phyloP scores from a whole-genome alignment of 2,888 invertebrate genomes.

The Morinoia aosen region DNA sequence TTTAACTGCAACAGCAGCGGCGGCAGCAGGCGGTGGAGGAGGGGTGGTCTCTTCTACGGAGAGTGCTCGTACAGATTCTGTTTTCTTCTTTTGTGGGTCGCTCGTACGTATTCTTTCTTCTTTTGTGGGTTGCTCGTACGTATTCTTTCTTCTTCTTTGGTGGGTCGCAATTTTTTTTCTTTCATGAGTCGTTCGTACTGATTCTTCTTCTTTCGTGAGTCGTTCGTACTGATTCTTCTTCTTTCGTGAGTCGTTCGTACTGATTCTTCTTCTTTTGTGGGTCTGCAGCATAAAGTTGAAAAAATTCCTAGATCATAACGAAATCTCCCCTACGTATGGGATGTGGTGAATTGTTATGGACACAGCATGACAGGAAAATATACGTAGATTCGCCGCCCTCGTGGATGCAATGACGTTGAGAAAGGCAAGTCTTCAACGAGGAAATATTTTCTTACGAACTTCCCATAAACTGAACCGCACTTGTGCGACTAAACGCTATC shows the following conservation, averaged over 20 bases:
- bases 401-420: too few relatives aligned
- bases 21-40: not conserved
- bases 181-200: not conserved
- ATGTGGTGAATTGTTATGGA: too few relatives aligned
- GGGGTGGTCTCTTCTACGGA: not conserved
- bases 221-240: not conserved
- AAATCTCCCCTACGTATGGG: not conserved
- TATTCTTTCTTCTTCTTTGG: too few relatives aligned
- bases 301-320: not conserved
- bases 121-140: not conserved
- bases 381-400: too few relatives aligned
- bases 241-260: too few relatives aligned
- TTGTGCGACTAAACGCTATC: too few relatives aligned
- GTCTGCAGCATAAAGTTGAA: not conserved
- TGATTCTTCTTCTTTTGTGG: too few relatives aligned
- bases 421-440: too few relatives aligned
- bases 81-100: not conserved
- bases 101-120: not conserved
- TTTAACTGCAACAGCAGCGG: constrained; percentile 23
- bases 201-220: not conserved
- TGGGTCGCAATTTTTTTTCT: too few relatives aligned
- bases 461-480: too few relatives aligned
- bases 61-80: not conserved
- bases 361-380: too few relatives aligned
- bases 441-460: too few relatives aligned